Evolutionary conservation across 2,888 invertebrate species (phyloP).

Genomic region (Calephelis perditalis): DNA sequence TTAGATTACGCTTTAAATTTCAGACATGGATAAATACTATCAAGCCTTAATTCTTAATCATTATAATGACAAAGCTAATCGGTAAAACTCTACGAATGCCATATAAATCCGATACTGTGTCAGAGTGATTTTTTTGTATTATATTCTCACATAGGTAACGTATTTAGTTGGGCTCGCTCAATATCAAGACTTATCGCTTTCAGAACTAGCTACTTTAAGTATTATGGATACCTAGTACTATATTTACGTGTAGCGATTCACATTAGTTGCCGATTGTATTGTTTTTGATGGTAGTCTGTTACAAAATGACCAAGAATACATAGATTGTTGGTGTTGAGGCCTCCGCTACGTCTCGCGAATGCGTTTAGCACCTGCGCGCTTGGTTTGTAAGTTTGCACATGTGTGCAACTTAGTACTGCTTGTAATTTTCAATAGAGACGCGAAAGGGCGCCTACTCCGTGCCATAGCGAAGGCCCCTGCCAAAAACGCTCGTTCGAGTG

Average conservation of each 20-base stretch:
- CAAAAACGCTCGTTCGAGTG: slow-evolving; percentile 57
- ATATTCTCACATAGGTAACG: slow-evolving; percentile 44
- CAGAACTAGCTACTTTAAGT: slow-evolving; percentile 67
- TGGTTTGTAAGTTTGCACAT: too few relatives aligned
- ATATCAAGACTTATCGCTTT: slow-evolving; percentile 74
- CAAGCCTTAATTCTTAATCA: too few relatives aligned
- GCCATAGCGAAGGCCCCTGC: slow-evolving; percentile 39
- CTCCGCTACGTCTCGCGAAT: slow-evolving; percentile 27
- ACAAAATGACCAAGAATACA: slow-evolving; percentile 56
- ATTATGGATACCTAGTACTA: slow-evolving; percentile 62
- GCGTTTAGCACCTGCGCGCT: too few relatives aligned
- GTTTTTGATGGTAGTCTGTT: slow-evolving; percentile 66
- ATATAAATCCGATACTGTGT: slow-evolving; percentile 1
- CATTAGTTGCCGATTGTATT: slow-evolving; percentile 63
- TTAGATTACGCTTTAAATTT: too few relatives aligned
- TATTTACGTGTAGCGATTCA: slow-evolving; percentile 66
- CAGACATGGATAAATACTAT: too few relatives aligned
- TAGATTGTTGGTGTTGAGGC: slow-evolving; percentile 46
- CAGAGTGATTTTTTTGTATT: slow-evolving; percentile 58
- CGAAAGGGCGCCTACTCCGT: neutral
- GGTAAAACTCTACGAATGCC: slow-evolving; percentile 35
- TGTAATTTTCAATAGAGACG: neutral
- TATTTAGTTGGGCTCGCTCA: slow-evolving; percentile 74
- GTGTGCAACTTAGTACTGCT: too few relatives aligned
- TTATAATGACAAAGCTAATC: too few relatives aligned